Evolutionary conservation across 37 sponge, comb jelly and placozoan species (phyloP).

Genomic region (Hexactinellida sp.): DNA sequence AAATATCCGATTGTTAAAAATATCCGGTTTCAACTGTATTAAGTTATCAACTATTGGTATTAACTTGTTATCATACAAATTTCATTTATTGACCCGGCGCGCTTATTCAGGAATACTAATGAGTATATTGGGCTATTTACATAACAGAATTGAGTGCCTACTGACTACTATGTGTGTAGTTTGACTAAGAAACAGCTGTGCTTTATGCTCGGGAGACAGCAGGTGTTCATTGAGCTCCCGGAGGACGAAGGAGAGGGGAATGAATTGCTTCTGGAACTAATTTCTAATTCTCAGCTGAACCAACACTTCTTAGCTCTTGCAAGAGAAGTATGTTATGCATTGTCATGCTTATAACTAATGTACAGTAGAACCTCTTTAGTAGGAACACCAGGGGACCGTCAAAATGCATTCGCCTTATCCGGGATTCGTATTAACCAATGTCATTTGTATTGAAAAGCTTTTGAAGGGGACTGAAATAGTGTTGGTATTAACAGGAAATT

Average conservation of each 20-base stretch:
- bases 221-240: slow-evolving; percentile 78
- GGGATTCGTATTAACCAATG: neutral
- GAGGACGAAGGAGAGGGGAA: slow-evolving; percentile 48
- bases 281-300: slow-evolving; percentile 83
- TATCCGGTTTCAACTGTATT: too few relatives aligned
- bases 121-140: too few relatives aligned
- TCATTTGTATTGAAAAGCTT: neutral
- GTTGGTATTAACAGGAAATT: neutral
- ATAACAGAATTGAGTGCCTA: too few relatives aligned
- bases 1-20: too few relatives aligned
- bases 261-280: slow-evolving; percentile 82
- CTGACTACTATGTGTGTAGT: too few relatives aligned
- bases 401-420: neutral
- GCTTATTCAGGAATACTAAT: too few relatives aligned
- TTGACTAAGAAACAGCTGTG: slow-evolving; percentile 83
- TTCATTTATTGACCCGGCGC: too few relatives aligned
- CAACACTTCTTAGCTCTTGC: slow-evolving; percentile 81
- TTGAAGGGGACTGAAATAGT: too few relatives aligned
- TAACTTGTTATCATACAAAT: too few relatives aligned
- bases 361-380: neutral
- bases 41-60: too few relatives aligned
- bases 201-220: slow-evolving; percentile 92
- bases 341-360: too few relatives aligned
- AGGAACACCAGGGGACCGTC: neutral
- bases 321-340: slow-evolving; percentile 63